Conservation (phyloP, 2,888 invertebrate species). For the Willowsia nigromaculata region DNA sequence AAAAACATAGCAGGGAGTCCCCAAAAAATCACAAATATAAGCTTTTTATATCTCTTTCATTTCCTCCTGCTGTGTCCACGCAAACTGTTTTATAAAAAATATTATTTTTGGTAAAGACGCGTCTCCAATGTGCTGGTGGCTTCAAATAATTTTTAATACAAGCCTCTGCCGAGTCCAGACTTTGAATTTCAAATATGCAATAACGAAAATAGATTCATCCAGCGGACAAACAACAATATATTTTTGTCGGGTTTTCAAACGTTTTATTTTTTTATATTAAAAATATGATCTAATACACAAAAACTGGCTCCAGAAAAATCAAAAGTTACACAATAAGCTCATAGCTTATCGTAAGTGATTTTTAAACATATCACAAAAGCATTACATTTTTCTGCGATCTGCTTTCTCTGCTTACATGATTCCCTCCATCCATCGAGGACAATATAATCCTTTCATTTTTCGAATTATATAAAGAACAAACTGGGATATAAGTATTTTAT, state of each 20-base stretch:
- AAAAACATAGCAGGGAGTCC: slow-evolving; percentile 79
- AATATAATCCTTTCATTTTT: slow-evolving; percentile 35
- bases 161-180: neutral
- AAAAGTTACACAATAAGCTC: neutral
- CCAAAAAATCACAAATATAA: slow-evolving; percentile 74
- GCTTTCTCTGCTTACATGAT: neutral
- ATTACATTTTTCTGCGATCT: neutral
- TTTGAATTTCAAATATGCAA: neutral
- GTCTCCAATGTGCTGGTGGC: neutral
- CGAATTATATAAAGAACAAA: neutral
- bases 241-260: too few species aligned
- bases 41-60: slow-evolving; percentile 56
- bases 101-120: slow-evolving; percentile 37
- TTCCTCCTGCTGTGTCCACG: slow-evolving; percentile 78
- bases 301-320: slow-evolving; percentile 25
- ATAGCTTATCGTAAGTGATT: neutral
- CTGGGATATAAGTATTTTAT: neutral
- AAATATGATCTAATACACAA: neutral
- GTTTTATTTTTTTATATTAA: neutral
- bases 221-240: neutral
- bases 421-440: neutral
- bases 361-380: neutral
- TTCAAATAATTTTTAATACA: slow-evolving; percentile 48
- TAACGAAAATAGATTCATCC: neutral
- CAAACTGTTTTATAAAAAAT: slow-evolving; percentile 63